phyloP scores from a whole-genome alignment of 2,888 invertebrate genomes.

The Proisotoma minuta region DNA sequence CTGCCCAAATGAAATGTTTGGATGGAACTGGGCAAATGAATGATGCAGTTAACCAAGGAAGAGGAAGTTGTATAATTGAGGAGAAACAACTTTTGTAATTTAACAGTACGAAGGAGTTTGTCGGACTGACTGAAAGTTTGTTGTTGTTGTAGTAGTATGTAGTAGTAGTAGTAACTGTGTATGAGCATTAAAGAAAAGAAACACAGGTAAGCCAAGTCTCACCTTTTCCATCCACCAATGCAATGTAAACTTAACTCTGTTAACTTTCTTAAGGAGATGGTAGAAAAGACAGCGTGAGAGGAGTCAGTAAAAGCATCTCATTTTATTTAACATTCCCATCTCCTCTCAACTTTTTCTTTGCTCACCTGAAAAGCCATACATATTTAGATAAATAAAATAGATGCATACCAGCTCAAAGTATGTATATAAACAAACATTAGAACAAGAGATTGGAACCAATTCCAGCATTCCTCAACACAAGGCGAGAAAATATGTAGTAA shows the following conservation, averaged over 20 bases:
- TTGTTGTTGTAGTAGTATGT: neutral
- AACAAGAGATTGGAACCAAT: neutral
- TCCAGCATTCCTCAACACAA: neutral
- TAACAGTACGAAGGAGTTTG: slow-evolving; percentile 3
- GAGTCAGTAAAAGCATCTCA: slow-evolving; percentile 20
- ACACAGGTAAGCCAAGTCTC: no score
- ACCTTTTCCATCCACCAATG: neutral
- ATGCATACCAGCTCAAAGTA: neutral
- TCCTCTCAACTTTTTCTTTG: slow-evolving; percentile 8
- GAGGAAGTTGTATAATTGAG: no score
- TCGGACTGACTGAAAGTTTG: neutral
- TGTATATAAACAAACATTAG: neutral
- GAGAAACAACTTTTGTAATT: slow-evolving; percentile 6
- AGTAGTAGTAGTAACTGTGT: neutral
- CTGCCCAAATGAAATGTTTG: neutral
- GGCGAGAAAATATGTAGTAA: neutral
- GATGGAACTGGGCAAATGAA: no score
- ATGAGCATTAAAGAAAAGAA: no score
- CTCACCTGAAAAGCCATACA: slow-evolving; percentile 1
- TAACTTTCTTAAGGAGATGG: slow-evolving; percentile 1
- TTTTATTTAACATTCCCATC: slow-evolving; percentile 14
- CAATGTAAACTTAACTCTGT: neutral
- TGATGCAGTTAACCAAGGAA: slow-evolving; percentile 4
- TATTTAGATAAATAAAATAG: neutral
- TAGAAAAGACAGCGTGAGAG: slow-evolving; percentile 28